Conservation (phyloP, 2,113 vertebrate genomes). For the Solea senegalensis region DNA sequence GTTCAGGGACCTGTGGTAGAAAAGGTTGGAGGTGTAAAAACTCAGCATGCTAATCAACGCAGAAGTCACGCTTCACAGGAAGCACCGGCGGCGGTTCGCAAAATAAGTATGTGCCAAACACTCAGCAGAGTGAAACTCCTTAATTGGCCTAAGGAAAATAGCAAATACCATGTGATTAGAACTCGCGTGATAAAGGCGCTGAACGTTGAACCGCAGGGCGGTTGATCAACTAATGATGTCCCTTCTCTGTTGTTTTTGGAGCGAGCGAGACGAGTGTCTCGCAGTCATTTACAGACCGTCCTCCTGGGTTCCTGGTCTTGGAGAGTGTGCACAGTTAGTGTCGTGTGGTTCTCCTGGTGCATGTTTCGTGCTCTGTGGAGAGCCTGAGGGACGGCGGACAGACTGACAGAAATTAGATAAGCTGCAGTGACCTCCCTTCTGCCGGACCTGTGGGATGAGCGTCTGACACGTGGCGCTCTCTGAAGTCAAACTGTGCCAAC, state of each 20-base stretch:
- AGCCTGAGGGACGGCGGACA: conserved; percentile 50
- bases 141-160: neutral
- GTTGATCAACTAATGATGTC: too few relatives aligned
- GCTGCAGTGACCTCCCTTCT: conserved; percentile 59
- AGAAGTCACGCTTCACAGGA: neutral
- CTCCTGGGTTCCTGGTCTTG: neutral
- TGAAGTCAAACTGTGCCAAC: conserved; percentile 4
- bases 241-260: too few relatives aligned
- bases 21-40: neutral
- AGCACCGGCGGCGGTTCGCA: neutral
- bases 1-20: too few relatives aligned
- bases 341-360: neutral
- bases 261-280: too few relatives aligned
- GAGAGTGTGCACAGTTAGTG: neutral
- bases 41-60: neutral
- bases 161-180: neutral
- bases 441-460: conserved; percentile 45
- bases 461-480: conserved; percentile 39
- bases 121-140: neutral
- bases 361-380: conserved; percentile 4
- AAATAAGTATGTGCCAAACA: neutral
- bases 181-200: neutral
- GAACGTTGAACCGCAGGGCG: too few relatives aligned
- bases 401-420: conserved; percentile 62
- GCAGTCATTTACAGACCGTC: too few relatives aligned